Conservation (phyloP, 1,140 invertebrate species). For the Trachymyrmex cornetzi region DNA sequence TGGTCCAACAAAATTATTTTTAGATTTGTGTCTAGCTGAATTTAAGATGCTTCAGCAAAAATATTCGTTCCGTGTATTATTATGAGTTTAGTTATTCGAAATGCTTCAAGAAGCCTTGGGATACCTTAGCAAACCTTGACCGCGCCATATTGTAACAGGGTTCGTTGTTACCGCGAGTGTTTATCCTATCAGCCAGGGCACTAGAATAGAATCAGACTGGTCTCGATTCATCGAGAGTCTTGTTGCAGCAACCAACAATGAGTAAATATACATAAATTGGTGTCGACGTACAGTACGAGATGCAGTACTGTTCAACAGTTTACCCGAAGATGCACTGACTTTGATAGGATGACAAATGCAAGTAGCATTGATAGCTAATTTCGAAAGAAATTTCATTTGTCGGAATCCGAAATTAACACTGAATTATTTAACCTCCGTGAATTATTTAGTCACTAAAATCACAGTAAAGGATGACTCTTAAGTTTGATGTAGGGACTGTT, state of each 20-base stretch:
- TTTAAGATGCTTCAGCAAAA: too few relatives aligned
- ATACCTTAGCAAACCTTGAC: constrained; percentile 78
- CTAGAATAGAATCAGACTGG: constrained; percentile 78
- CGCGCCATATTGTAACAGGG: constrained; percentile 74
- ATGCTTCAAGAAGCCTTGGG: constrained; percentile 58
- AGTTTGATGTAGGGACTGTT: not conserved
- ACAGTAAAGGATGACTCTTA: not conserved
- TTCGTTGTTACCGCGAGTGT: constrained; percentile 77
- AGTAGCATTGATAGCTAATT: not conserved
- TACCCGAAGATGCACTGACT: not conserved
- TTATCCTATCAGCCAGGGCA: constrained; percentile 72
- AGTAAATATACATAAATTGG: constrained; percentile 31
- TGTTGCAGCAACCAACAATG: constrained; percentile 62
- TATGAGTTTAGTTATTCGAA: not conserved
- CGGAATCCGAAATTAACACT: not conserved
- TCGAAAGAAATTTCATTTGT: not conserved
- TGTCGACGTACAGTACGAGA: not conserved
- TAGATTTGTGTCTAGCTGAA: too few relatives aligned
- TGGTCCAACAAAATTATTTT: too few relatives aligned
- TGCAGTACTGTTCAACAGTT: constrained; percentile 14
- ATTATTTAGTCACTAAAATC: constrained; percentile 3
- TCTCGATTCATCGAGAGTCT: constrained; percentile 67
- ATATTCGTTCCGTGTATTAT: not conserved
- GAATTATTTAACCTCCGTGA: not conserved
- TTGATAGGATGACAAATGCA: not conserved